Evolutionary conservation across 2,888 invertebrate genomes (phyloP).

Genomic region (Pachycephus smyrnensis): DNA sequence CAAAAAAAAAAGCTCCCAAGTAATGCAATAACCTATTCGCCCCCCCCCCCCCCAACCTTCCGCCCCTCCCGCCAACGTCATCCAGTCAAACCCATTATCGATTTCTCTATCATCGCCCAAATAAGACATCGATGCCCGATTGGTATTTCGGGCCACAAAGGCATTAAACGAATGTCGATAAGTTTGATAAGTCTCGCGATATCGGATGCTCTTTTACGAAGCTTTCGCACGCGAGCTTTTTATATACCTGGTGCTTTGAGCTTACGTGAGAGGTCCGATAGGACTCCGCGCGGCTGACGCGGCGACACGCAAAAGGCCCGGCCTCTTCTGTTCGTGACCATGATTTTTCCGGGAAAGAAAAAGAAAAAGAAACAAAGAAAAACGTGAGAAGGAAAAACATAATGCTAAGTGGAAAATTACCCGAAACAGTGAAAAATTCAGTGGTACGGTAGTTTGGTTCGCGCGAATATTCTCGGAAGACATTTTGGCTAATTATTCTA

Average conservation of each 20-base stretch:
- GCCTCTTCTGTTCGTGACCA: background rate
- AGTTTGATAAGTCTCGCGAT: constrained; percentile 44
- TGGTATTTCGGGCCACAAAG: constrained; percentile 14
- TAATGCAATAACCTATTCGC: background rate
- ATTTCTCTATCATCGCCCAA: background rate
- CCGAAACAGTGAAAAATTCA: background rate
- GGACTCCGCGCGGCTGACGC: background rate
- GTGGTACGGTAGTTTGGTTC: too few species aligned
- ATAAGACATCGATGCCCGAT: constrained; percentile 11
- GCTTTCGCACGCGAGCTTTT: constrained; percentile 47
- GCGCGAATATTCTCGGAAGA: background rate
- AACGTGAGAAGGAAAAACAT: background rate
- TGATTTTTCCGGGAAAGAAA: background rate
- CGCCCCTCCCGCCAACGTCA: too few species aligned
- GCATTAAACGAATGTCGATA: constrained; percentile 48
- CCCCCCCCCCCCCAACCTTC: background rate
- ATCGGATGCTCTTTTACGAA: constrained; percentile 45
- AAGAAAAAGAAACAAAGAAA: background rate
- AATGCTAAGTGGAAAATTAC: background rate
- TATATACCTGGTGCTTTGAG: background rate
- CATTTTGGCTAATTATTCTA: too few species aligned
- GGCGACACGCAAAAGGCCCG: background rate
- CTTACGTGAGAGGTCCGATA: constrained; percentile 32
- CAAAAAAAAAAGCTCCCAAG: too few species aligned
- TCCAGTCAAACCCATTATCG: background rate